phyloP scores from a whole-genome alignment of 2,113 vertebrate species.

The Ibidorhyncha struthersii region DNA sequence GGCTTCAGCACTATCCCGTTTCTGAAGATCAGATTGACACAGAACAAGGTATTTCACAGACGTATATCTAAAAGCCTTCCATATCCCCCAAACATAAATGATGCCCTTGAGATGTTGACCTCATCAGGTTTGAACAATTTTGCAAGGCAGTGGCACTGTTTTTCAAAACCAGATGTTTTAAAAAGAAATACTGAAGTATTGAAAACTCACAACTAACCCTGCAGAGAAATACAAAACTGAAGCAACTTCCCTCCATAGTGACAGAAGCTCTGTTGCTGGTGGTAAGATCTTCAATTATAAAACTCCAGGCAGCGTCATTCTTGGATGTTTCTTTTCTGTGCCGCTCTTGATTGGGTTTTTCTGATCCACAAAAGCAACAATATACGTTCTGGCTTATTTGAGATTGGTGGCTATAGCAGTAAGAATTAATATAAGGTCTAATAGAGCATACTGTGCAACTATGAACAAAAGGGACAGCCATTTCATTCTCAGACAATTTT shows the following conservation, averaged over 20 bases:
- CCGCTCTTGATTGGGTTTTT: background rate
- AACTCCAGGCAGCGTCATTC: background rate
- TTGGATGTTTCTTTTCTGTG: background rate
- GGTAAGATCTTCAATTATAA: background rate
- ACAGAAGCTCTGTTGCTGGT: background rate
- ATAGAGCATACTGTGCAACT: background rate
- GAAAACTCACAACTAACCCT: background rate
- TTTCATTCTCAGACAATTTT: background rate
- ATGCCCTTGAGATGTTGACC: background rate
- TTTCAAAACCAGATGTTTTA: background rate
- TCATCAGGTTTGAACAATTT: background rate
- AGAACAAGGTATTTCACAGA: background rate
- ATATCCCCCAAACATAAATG: background rate
- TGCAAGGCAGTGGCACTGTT: background rate
- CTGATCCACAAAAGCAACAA: background rate
- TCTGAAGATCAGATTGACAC: background rate
- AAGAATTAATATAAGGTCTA: background rate
- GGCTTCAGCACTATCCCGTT: accelerated
- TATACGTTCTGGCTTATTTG: background rate
- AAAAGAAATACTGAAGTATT: background rate
- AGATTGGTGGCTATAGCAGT: background rate
- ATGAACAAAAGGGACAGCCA: background rate
- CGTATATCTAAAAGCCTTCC: background rate
- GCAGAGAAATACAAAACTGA: background rate
- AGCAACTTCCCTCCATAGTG: background rate